Percentiles rank a stretch among this genome's conserved stretches.
These are phyloP conservation scores for Neomonachus schauinslandi DNA, from an alignment of 2,113 vertebrate species.

Conservation along the genomic window DNA sequence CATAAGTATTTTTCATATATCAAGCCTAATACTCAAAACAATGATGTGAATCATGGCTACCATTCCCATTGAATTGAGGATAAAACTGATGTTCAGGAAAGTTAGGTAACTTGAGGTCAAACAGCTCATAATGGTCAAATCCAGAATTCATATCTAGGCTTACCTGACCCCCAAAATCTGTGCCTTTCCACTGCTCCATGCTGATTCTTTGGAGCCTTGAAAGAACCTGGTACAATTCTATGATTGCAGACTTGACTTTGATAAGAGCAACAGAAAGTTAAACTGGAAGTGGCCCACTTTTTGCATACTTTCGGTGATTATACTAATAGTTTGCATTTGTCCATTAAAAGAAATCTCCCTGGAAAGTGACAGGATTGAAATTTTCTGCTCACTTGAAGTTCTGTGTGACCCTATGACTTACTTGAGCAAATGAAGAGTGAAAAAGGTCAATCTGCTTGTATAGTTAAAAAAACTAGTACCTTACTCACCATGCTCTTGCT, in stretches of 20 bases:
- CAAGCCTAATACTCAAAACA: background rate
- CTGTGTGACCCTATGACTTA: background rate
- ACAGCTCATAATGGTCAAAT: background rate
- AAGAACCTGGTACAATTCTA: background rate
- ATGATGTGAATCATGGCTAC: background rate
- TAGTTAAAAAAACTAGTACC: background rate
- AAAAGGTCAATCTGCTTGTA: background rate
- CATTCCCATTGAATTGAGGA: background rate
- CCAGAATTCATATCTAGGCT: background rate
- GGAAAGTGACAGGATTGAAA: background rate
- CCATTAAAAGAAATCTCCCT: background rate
- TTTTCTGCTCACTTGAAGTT: background rate
- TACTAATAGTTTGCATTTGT: background rate
- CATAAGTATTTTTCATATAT: background rate
- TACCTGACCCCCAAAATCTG: background rate
- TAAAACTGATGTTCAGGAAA: background rate
- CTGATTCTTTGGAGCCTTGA: background rate
- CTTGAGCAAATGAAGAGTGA: background rate
- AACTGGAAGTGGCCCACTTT: background rate
- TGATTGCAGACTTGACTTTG: background rate
- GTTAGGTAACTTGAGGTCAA: background rate
- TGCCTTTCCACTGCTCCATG: background rate
- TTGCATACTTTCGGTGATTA: background rate
- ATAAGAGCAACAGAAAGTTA: background rate
- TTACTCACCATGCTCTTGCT: background rate